A percentile compares a stretch with the other conserved stretches of the same genome.
These are phyloP conservation scores for Cardiocondyla obscurior DNA, from an alignment of 1,140 invertebrate genomes.

Conservation along the genomic window DNA sequence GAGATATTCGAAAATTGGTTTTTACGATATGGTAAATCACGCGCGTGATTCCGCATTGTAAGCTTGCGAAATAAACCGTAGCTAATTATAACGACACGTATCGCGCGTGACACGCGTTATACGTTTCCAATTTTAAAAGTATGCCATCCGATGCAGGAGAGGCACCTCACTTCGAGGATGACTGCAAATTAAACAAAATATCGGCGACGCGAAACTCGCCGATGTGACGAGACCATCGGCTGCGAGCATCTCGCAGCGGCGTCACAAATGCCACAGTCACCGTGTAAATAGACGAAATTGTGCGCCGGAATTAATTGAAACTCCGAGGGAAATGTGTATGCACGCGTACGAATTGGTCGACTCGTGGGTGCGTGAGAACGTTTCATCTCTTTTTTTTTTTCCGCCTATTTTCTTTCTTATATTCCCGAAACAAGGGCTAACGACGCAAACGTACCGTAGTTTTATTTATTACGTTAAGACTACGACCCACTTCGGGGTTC, in stretches of 20 bases:
- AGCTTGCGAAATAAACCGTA: background rate
- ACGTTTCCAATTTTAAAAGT: background rate
- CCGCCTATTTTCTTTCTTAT: background rate
- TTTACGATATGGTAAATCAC: background rate
- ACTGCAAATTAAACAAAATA: constrained; percentile 42
- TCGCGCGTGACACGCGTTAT: too few species aligned
- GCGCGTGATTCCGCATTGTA: background rate
- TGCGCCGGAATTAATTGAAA: constrained; percentile 51
- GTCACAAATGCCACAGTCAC: background rate
- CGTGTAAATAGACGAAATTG: constrained; percentile 51
- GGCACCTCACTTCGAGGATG: constrained; percentile 9
- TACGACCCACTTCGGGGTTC: background rate
- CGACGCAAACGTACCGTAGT: background rate
- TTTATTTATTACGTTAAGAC: background rate
- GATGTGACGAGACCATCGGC: constrained; percentile 18
- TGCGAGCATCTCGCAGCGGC: constrained; percentile 20
- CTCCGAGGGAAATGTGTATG: constrained; percentile 24
- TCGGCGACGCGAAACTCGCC: background rate
- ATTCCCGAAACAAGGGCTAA: background rate
- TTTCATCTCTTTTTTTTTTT: background rate
- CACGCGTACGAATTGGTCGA: constrained; percentile 19
- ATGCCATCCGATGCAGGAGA: background rate
- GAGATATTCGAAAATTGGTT: background rate
- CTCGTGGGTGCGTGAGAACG: background rate
- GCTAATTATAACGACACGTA: background rate